Evolutionary conservation across 2,113 vertebrate genomes (phyloP), one percentile per base, ranked within the genome.

Genomic region (Triplophysa tibetana): DNA sequence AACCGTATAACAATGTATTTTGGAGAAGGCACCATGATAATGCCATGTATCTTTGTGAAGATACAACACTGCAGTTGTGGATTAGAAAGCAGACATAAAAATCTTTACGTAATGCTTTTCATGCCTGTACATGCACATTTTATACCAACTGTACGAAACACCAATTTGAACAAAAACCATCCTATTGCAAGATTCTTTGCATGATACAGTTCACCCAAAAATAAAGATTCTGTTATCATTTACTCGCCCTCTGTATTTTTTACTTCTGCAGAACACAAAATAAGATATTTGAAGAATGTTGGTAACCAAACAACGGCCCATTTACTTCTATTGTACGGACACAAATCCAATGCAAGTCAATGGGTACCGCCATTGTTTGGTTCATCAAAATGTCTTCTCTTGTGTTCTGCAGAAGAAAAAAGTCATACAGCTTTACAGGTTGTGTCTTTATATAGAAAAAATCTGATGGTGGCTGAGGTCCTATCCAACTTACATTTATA

Each of bases 401-500:
- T 38, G 33, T 38, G 33, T 38, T 38, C 33, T 38, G 6, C 33
- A 69, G 23, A 50, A 12, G 29, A 43, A 66, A 68, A 43, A 41
- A 3, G 61, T 78, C 24, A 2, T 16, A 62, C 8, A 70, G 38
- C 3, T 29, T 29, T 29, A 17, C 13, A 64, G 52, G 33, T 24
- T 2, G 2, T 24, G 10, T 19, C 60, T 58, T 66, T 60, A 19
- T 33, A 26, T 19, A 41, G 26, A 52, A 10, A 21, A 64, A 41
- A 38, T 66, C 4, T 74, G 21, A 7, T 38, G 33, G 6, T n/a
- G 45, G 43, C 43, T 73, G 45, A 52, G 29, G 68, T 74, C 41
- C 14, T 62, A 11, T 48, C n/a, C 64, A 43, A 38, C 56, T 48
- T 82, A 63, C 75, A 17, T 73, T 60, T 69, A 50, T 41, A 69